Evolutionary conservation across 2,113 vertebrate species (phyloP), one percentile per base, ranked within the genome.

Genomic region (Blennius ocellaris): DNA sequence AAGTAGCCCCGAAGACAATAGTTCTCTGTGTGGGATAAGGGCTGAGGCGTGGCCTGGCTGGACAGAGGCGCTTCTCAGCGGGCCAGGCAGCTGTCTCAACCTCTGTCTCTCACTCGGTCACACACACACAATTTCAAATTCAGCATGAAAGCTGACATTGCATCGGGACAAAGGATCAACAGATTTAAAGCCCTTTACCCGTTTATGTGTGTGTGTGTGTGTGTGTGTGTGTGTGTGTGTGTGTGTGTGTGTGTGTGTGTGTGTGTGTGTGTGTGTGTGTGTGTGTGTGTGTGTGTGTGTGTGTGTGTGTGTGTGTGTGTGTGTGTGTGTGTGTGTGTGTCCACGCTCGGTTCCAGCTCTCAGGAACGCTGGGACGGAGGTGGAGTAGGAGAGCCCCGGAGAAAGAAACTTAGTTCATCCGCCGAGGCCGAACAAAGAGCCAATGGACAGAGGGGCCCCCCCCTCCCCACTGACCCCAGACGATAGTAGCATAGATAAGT

Each of bases 1-100:
- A 89, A 88, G 84, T 80, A 86, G 82, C 54, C 7, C 47, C 36
- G 50, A 47, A 85, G 85, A 94, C 93, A 94, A 94, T 91, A 78
- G 83, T 70, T 73, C 84, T 88, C 88, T 93, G 92, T 94, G 88
- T 69, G 3, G 68, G 80, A 81, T 75, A 59, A 69, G 86, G 70
- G 83, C 21, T 11, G 21, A 87, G 88, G 90, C 85, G 90, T 88
- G 89, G 88, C 78, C 81, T 78, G 72, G 62, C 51, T 53, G 81
- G 79, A 93, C 92, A 93, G 89, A 94, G 91, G 84, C 69, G 81
- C 83, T 68, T 90, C 81, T 90, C 89, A 90, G 81, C n/a, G 75
- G 74, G 65, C 45, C 52, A 63, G 75, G 84, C 89, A 86, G 90
- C 89, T 91, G 82, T 87, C 83, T 87, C 68, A 84, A 86, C 83